A percentile compares a stretch with the other conserved stretches of the same genome.
These are phyloP conservation scores for Ophraella communa DNA, from an alignment of 2,888 invertebrate genomes.

Conservation along the genomic window DNA sequence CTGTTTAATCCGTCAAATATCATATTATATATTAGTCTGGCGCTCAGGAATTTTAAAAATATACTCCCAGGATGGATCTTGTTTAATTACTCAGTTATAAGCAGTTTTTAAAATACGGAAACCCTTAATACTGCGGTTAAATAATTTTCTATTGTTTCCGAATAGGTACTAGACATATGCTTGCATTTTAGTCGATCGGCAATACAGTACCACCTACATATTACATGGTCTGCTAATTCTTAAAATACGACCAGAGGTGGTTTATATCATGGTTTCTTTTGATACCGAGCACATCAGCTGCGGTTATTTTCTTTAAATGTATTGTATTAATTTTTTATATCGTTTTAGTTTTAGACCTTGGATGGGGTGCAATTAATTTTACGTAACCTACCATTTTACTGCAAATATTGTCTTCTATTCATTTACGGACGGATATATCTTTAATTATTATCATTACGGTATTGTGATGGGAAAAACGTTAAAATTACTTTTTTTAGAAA, in stretches of 20 bases:
- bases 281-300: background rate
- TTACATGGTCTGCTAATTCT: slow-evolving; percentile 6
- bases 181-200: background rate
- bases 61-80: background rate
- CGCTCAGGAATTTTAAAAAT: background rate
- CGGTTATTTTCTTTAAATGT: background rate
- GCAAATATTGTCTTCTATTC: background rate
- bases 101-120: background rate
- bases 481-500: too few relatives aligned
- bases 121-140: background rate
- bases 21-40: too few relatives aligned
- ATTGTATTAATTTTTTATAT: background rate
- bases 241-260: background rate
- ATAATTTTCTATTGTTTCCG: background rate
- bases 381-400: background rate
- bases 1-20: too few relatives aligned
- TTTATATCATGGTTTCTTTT: background rate
- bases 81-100: background rate
- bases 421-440: background rate
- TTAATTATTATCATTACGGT: background rate
- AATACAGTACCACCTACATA: background rate
- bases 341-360: background rate
- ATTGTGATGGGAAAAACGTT: background rate
- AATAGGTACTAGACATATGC: background rate
- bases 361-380: background rate